Evolutionary conservation across 92 coral and sea anemone species (phyloP).

Genomic region (Ricordea florida): DNA sequence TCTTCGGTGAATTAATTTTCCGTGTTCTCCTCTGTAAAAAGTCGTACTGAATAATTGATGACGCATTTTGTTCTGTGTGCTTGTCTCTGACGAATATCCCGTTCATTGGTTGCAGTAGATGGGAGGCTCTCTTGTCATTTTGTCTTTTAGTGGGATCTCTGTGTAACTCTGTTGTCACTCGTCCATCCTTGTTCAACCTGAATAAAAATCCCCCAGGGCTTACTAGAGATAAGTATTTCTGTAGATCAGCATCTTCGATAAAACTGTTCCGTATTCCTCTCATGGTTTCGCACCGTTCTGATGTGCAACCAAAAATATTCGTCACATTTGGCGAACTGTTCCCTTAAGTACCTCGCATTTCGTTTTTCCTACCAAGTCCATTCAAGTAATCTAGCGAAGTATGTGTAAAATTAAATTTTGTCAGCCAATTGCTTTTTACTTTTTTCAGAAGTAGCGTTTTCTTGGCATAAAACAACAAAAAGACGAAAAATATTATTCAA

Average conservation of each 20-base stretch:
- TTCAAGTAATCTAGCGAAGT: too few relatives aligned
- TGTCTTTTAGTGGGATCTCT: background rate
- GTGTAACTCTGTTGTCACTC: background rate
- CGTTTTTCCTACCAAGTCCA: too few relatives aligned
- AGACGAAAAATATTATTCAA: too few relatives aligned
- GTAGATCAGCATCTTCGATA: background rate
- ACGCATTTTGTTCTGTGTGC: background rate
- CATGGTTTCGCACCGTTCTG: background rate
- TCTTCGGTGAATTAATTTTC: background rate
- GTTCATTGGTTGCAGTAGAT: too few relatives aligned
- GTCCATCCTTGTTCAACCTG: constrained; percentile 5
- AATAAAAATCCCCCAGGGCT: constrained; percentile 33
- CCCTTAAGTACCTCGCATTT: too few relatives aligned
- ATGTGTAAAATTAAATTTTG: too few relatives aligned
- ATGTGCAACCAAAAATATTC: too few relatives aligned
- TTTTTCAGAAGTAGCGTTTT: too few relatives aligned
- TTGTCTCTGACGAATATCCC: too few relatives aligned
- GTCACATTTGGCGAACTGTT: too few relatives aligned
- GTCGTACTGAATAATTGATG: background rate
- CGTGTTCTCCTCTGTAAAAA: constrained; percentile 15
- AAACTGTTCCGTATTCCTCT: background rate
- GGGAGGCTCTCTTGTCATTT: background rate
- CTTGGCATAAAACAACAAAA: too few relatives aligned
- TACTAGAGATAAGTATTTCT: background rate
- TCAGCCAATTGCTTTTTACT: too few relatives aligned